Conservation (phyloP, 2,113 vertebrate genomes). For the Potamarius usumacintae region DNA sequence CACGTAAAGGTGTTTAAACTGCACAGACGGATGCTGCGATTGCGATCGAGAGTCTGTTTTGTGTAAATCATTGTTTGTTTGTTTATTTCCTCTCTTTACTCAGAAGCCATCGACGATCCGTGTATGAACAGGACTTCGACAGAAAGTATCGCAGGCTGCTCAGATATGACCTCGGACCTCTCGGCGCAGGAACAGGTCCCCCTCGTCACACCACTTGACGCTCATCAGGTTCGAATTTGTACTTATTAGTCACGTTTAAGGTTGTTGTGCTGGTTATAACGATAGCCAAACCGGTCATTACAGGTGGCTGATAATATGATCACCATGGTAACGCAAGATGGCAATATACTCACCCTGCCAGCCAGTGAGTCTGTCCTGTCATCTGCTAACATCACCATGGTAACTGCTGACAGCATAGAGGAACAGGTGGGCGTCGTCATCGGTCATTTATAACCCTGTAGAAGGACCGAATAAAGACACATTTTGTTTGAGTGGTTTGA, state of each 20-base stretch:
- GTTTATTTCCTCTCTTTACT: not conserved
- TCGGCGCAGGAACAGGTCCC: conserved; percentile 85
- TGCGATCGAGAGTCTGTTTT: not conserved
- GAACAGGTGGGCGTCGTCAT: conserved; percentile 79
- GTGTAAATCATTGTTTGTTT: not conserved
- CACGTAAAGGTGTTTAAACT: not conserved
- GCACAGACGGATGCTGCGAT: no score
- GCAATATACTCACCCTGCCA: conserved; percentile 92
- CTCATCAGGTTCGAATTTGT: conserved; percentile 77
- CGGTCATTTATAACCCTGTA: not conserved
- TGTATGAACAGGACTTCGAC: conserved; percentile 81
- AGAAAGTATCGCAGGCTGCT: conserved; percentile 83
- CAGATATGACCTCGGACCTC: conserved; percentile 81
- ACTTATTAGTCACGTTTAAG: not conserved
- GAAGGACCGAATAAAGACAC: not conserved
- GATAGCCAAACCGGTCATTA: not conserved
- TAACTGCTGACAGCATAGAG: conserved; percentile 86
- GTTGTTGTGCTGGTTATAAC: not conserved
- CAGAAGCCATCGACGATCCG: conserved; percentile 88
- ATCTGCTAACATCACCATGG: conserved; percentile 88
- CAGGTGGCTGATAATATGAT: conserved; percentile 91
- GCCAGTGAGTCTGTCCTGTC: conserved; percentile 85
- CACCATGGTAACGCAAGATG: conserved; percentile 96
- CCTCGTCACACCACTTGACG: conserved; percentile 90
- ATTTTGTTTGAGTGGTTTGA: not conserved